phyloP scores from a whole-genome alignment of 2,797 vertebrate species.

The Staurois parvus region DNA sequence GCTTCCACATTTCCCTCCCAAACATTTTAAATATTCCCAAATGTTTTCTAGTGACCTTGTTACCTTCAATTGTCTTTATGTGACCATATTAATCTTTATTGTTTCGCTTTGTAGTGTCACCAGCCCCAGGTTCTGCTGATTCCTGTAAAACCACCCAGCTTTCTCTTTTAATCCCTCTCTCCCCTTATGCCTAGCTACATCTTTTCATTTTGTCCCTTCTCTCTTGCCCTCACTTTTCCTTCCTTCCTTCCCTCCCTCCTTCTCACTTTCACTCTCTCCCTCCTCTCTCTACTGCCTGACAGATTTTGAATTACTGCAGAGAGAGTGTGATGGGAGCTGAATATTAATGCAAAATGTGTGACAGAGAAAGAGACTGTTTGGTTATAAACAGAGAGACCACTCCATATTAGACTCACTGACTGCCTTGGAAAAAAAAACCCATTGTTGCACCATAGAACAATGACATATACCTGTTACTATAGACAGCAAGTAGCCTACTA shows the following conservation, averaged over 20 bases:
- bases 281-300: slow-evolving; percentile 64
- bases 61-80: not conserved
- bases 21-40: not conserved
- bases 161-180: not conserved
- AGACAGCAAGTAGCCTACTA: not conserved
- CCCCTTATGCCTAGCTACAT: not conserved
- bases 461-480: slow-evolving; percentile 24
- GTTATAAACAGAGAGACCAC: slow-evolving; percentile 46
- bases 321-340: slow-evolving; percentile 72
- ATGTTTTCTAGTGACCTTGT: not conserved
- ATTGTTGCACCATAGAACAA: not conserved
- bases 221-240: slow-evolving; percentile 22
- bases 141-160: not conserved
- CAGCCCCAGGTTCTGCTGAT: not conserved
- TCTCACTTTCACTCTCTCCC: slow-evolving; percentile 53
- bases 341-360: slow-evolving; percentile 74
- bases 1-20: not conserved
- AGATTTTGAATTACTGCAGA: slow-evolving; percentile 81
- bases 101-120: not conserved
- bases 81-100: not conserved
- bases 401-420: slow-evolving; percentile 14
- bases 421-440: not conserved
- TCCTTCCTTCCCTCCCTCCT: slow-evolving; percentile 19
- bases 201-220: slow-evolving; percentile 33
- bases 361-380: slow-evolving; percentile 62